These are phyloP conservation scores for Drosophila kurseongensis DNA, from an alignment of 1,140 invertebrate genomes.

Conservation along the genomic window DNA sequence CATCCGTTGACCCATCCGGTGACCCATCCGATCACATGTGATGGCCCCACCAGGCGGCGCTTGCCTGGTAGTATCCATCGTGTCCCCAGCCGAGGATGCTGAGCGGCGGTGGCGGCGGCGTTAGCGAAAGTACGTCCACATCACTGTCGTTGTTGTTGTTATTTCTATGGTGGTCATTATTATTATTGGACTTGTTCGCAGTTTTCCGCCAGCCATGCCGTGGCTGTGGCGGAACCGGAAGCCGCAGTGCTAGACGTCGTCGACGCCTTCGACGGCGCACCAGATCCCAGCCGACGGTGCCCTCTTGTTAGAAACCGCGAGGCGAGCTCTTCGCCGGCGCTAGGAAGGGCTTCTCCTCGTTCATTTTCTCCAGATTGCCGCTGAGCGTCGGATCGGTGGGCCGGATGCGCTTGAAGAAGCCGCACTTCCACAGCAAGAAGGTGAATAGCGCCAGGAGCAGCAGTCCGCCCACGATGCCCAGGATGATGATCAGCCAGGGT, in stretches of 20 bases:
- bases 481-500: slow-evolving; percentile 93
- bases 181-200: neutral
- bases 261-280: slow-evolving; percentile 65
- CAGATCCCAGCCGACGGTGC: slow-evolving; percentile 82
- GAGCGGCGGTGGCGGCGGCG: slow-evolving; percentile 69
- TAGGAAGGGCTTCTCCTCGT: slow-evolving; percentile 87
- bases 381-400: slow-evolving; percentile 91
- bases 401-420: slow-evolving; percentile 94
- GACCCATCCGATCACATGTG: slow-evolving; percentile 51
- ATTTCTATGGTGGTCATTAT: slow-evolving; percentile 10
- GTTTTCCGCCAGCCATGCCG: slow-evolving; percentile 15
- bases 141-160: slow-evolving; percentile 20
- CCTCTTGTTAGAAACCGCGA: slow-evolving; percentile 84
- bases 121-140: slow-evolving; percentile 58
- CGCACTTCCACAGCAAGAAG: slow-evolving; percentile 92
- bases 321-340: slow-evolving; percentile 58
- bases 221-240: slow-evolving; percentile 17
- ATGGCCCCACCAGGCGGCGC: slow-evolving; percentile 63
- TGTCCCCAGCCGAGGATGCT: slow-evolving; percentile 63
- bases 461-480: slow-evolving; percentile 91
- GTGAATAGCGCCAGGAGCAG: slow-evolving; percentile 91
- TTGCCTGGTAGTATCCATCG: slow-evolving; percentile 73
- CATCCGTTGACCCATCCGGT: no score
- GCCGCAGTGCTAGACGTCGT: slow-evolving; percentile 43
- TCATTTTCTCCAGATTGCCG: slow-evolving; percentile 92